Percentiles rank a stretch among this genome's conserved stretches.
phyloP scores from a whole-genome alignment of 2,113 vertebrate genomes.

The Colius striatus region DNA sequence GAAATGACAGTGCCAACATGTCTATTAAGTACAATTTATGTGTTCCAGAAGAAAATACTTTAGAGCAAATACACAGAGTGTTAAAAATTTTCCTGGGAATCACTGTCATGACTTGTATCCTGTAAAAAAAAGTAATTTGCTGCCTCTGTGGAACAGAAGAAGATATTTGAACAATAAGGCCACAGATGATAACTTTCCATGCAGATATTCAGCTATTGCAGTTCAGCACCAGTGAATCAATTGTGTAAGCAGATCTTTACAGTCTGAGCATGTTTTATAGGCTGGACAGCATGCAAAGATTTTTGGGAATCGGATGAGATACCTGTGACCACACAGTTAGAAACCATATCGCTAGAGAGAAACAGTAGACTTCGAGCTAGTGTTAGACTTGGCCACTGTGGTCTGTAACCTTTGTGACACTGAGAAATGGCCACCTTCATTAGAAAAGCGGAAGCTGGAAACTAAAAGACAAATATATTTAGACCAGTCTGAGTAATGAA shows the following conservation, averaged over 20 bases:
- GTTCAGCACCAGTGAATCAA: not conserved
- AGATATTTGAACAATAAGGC: not conserved
- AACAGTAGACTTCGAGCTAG: not conserved
- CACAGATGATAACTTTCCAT: not conserved
- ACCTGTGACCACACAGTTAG: accelerated
- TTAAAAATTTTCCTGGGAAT: not conserved
- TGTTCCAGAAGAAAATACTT: not conserved
- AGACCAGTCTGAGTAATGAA: not conserved
- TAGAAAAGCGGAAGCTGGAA: not conserved
- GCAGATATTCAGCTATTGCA: not conserved
- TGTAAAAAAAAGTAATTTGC: not conserved
- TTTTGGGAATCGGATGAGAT: not conserved
- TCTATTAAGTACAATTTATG: not conserved
- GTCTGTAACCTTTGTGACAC: not conserved
- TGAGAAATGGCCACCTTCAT: not conserved
- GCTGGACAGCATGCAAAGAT: not conserved
- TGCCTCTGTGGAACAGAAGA: not conserved
- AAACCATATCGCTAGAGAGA: not conserved
- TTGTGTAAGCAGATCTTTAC: not conserved
- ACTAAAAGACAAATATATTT: not conserved
- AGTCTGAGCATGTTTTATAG: not conserved
- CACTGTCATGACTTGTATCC: not conserved
- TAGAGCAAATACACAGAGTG: not conserved
- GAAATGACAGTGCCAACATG: not conserved
- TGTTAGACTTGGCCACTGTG: accelerated